Base-by-base conservation (phyloP, 2,113 vertebrate species). In the Periophthalmodon schlosseri region DNA sequence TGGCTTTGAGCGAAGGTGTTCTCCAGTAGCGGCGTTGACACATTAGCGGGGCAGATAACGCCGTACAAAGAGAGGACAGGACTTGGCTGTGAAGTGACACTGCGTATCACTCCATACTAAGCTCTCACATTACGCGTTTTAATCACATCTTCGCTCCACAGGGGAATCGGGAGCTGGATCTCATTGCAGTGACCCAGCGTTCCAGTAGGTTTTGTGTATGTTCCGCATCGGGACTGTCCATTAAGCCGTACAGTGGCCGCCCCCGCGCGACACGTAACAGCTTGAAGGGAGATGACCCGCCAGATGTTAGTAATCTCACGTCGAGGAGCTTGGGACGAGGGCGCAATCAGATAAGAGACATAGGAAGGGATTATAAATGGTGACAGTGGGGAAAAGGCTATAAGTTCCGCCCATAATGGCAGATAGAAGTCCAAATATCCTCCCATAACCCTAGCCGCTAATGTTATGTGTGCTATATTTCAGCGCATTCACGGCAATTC, bases 271-370 rank as follows among this genome's bases (percentile, higher is more conserved):
- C 73, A 69, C 76, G 47, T 47, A 88, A 89, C 89, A 87, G 88
- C 84, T 90, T 91, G 88, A 86, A 82, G 78, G 85, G 86, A 79
- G 87, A 90, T 90, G 88, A 91, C 83, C 83, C 47, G 78, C 87
- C 91, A 93, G 91, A 91, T 91, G 89, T 92, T 89, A 86, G 86
- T 90, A 93, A 91, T 91, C 89, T 91, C 86, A 86, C 80, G 84
- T 82, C 18, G 80, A 84, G 83, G 78, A 82, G 86, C 88, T 77
- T 83, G 79, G 84, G 84, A 81, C 81, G 65, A 68, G 75, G 81
- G 74, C 50, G 68, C 80, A 77, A 87, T 88, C 87, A 89, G 89
- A 91, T 91, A 87, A 89, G 82, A 73, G 85, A 80, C 68, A 84
- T 72, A 75, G 79, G 69, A 80, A 54, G 63, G 84, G 90, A 92